Conservation (phyloP, 2,888 invertebrate genomes). For the Spicauda simplicius region DNA sequence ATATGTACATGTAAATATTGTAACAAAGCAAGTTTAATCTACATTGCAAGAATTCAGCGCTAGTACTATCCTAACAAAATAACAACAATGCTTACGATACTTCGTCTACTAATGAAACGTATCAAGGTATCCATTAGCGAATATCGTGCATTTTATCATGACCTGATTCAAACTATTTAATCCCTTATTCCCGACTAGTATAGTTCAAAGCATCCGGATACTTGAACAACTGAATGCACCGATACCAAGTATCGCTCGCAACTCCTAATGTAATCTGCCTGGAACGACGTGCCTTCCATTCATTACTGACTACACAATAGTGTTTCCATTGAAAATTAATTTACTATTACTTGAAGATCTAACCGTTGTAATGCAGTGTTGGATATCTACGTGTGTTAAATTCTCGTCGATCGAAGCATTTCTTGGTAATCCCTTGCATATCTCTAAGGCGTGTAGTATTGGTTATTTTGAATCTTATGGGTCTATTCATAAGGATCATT, state of each 20-base stretch:
- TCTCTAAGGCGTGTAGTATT: neutral
- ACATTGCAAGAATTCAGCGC: neutral
- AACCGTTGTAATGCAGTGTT: neutral
- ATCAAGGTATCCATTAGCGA: neutral
- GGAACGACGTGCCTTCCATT: neutral
- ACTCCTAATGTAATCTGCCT: neutral
- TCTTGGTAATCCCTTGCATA: neutral
- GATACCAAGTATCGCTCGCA: neutral
- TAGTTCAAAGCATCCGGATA: neutral
- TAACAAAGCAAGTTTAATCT: neutral
- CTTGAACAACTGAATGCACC: neutral
- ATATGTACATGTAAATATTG: too few relatives aligned
- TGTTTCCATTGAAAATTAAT: neutral
- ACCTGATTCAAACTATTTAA: neutral
- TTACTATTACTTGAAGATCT: neutral
- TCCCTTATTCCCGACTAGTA: neutral
- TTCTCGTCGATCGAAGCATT: neutral
- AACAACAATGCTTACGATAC: neutral
- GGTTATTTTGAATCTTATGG: slow-evolving; percentile 12
- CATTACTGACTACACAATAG: neutral
- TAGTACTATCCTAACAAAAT: neutral
- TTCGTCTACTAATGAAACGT: neutral
- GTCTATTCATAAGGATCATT: neutral
- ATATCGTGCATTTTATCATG: neutral
- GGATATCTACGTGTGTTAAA: neutral